phyloP scores from a whole-genome alignment of 2,888 invertebrate genomes.

The Dicyrtoma fusca region DNA sequence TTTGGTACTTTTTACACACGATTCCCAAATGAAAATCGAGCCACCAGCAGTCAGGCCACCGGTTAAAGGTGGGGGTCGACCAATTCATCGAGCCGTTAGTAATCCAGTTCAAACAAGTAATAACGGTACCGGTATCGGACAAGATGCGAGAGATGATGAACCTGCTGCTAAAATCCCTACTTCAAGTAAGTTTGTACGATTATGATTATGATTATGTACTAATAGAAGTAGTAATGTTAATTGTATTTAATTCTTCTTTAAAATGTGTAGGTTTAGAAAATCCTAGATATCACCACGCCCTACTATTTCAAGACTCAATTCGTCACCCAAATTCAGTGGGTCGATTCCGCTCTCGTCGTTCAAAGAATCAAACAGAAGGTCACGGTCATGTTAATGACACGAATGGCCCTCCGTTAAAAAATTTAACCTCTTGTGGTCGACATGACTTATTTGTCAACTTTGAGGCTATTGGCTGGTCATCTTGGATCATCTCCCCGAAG shows the following conservation, averaged over 20 bases:
- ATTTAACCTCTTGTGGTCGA: conserved; percentile 56
- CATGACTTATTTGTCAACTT: conserved; percentile 65
- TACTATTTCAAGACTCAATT: conserved; percentile 54
- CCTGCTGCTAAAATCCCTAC: conserved; percentile 44
- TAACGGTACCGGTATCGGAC: background rate
- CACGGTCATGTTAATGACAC: conserved; percentile 4
- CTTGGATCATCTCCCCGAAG: conserved; percentile 67
- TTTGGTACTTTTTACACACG: conserved; percentile 64
- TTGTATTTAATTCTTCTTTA: background rate
- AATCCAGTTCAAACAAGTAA: too few species aligned
- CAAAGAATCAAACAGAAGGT: conserved; percentile 49
- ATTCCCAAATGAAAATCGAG: conserved; percentile 57
- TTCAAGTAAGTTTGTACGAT: conserved; percentile 48
- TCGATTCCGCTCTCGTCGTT: conserved; percentile 52
- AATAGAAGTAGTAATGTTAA: background rate
- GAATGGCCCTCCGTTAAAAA: conserved; percentile 22
- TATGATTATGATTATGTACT: background rate
- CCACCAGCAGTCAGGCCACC: conserved; percentile 26
- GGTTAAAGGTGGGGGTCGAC: background rate
- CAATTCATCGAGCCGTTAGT: background rate
- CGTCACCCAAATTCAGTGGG: conserved; percentile 56
- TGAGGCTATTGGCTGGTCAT: conserved; percentile 66
- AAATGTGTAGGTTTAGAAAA: conserved; percentile 51
- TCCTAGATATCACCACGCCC: conserved; percentile 54
- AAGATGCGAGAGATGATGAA: conserved; percentile 32